phyloP scores from a whole-genome alignment of 1,140 invertebrate genomes.

The Probaryconus sp. region DNA sequence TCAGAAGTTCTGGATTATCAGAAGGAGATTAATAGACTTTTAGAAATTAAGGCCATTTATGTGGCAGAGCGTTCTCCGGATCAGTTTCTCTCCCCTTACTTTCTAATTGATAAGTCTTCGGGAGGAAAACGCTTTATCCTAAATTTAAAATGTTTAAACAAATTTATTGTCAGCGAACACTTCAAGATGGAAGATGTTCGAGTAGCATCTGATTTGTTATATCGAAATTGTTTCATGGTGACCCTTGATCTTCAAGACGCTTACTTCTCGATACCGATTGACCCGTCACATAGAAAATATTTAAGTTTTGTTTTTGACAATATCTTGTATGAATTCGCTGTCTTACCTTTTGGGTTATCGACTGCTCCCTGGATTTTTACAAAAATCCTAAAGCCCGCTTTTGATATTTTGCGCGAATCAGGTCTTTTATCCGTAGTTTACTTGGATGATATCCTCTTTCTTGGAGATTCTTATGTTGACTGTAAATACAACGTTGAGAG shows the following conservation, averaged over 20 bases:
- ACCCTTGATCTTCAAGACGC: constrained; percentile 21
- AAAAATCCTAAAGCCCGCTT: constrained; percentile 13
- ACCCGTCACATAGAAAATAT: neutral
- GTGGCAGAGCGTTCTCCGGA: neutral
- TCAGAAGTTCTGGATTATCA: neutral
- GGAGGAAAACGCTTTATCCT: constrained; percentile 28
- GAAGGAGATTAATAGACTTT: neutral
- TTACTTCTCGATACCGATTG: constrained; percentile 7
- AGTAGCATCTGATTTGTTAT: constrained; percentile 4
- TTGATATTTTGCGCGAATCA: neutral
- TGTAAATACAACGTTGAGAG: constrained; percentile 15
- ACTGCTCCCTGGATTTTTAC: constrained; percentile 15
- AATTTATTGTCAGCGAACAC: neutral
- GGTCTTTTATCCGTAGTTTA: constrained; percentile 20
- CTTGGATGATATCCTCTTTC: constrained; percentile 29
- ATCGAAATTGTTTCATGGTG: constrained; percentile 7
- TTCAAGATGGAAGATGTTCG: constrained; percentile 36
- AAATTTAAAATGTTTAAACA: constrained; percentile 26
- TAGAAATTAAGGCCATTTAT: neutral
- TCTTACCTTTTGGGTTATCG: constrained; percentile 10
- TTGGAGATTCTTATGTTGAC: constrained; percentile 1
- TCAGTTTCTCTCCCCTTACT: constrained; percentile 19
- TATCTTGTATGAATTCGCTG: constrained; percentile 1
- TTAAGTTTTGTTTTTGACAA: constrained; percentile 8
- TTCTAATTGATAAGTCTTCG: constrained; percentile 8